Evolutionary conservation across 2,888 invertebrate species (phyloP), one percentile per base, ranked within the genome.

Genomic region (Ectobius pallidus): DNA sequence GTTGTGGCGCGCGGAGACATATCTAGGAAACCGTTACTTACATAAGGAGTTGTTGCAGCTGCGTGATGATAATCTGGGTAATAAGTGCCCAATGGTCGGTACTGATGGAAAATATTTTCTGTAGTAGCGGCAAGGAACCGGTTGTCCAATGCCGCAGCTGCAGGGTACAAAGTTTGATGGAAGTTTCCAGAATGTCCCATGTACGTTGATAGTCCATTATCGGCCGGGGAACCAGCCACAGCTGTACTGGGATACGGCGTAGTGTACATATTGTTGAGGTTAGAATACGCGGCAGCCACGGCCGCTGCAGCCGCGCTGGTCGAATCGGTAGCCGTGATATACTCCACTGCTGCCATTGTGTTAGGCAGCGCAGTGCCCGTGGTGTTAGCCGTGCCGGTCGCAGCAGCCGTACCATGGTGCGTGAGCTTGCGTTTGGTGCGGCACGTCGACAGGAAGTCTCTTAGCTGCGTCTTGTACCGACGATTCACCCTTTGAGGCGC

Each of bases 381-480:
- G 16, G 44, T 18, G 11, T 16, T 22, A 2, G 46, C 42, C 3
- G 46, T 65, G 7, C 65, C 65, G 44, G 65, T 27, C 63, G 74
- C 63, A 18, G 63, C 42, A 20, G 30, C 22, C 20, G 39, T 22
- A 2, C 39, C 25, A 14, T 16, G 39, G 27, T 44, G 44, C 42
- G 65, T 44, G 76, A 86, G 79, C 84, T 91, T 89, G 81, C 93
- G 88, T 80, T 94, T 94, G 76, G 92, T 92, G 75, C 96, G 89
- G 81, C 96, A 96, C 16, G 96, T 96, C 18, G 96, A 95, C 1
- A 96, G 85, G 82, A 97, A 96, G 84, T 97, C 97, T 63, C 96
- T 86, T 27, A 97, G 86, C 81, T 97, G 97, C 2, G 96, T 95
- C 84, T 97, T 97, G 85, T 97, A 97, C 79, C 97, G 89, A 75